phyloP scores from a whole-genome alignment of 2,797 vertebrate species.

The Spondyliosoma cantharus region DNA sequence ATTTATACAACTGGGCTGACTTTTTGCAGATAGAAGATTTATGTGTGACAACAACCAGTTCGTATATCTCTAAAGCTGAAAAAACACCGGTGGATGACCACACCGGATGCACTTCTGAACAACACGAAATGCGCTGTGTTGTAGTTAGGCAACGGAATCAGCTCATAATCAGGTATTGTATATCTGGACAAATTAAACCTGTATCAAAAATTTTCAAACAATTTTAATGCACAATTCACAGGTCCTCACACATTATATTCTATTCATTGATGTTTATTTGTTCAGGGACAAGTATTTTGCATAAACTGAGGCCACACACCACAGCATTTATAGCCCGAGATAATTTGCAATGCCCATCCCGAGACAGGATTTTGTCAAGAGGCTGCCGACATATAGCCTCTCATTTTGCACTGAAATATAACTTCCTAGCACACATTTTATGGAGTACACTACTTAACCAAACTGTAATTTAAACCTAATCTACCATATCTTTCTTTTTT shows the following conservation, averaged over 20 bases:
- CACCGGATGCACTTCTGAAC: not conserved
- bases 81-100: not conserved
- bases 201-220: not conserved
- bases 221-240: not conserved
- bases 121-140: not conserved
- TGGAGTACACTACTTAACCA: not conserved
- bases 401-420: slow-evolving; percentile 13
- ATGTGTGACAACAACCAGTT: not conserved
- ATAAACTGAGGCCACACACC: too few relatives aligned
- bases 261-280: too few relatives aligned
- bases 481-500: slow-evolving; percentile 36
- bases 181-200: slow-evolving; percentile 2
- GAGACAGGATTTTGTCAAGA: too few relatives aligned
- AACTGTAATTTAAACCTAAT: slow-evolving; percentile 43
- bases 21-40: slow-evolving; percentile 6
- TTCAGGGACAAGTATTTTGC: too few relatives aligned
- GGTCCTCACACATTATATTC: too few relatives aligned
- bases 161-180: slow-evolving; percentile 18
- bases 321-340: too few relatives aligned
- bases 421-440: slow-evolving; percentile 18
- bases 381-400: not conserved
- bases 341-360: too few relatives aligned
- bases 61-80: not conserved
- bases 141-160: slow-evolving; percentile 6
- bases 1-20: slow-evolving; percentile 14